phyloP scores from a whole-genome alignment of 2,888 invertebrate species.

The Sipha maydis region DNA sequence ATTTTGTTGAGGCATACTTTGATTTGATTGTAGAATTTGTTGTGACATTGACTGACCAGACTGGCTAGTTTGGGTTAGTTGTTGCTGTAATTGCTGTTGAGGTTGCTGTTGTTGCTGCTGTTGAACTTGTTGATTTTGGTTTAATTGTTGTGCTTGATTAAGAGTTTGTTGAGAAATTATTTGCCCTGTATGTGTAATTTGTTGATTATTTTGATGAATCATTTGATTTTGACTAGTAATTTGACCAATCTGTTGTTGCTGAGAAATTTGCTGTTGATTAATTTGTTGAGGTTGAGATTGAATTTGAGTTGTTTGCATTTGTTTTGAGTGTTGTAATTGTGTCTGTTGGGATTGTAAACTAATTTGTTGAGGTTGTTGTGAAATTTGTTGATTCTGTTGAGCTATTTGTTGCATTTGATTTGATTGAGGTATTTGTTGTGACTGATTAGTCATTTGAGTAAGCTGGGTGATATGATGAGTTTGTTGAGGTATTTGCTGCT shows the following conservation, averaged over 20 bases:
- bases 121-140: slow-evolving; percentile 64
- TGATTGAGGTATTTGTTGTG: slow-evolving; percentile 65
- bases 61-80: slow-evolving; percentile 60
- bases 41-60: slow-evolving; percentile 66
- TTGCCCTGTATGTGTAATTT: slow-evolving; percentile 62
- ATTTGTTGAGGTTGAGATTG: slow-evolving; percentile 64
- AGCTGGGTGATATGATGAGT: slow-evolving; percentile 67
- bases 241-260: slow-evolving; percentile 68
- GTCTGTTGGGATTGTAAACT: slow-evolving; percentile 71
- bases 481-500: slow-evolving; percentile 67
- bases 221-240: slow-evolving; percentile 63
- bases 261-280: slow-evolving; percentile 63
- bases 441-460: slow-evolving; percentile 66
- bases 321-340: slow-evolving; percentile 67
- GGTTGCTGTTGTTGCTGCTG: slow-evolving; percentile 67
- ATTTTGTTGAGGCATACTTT: slow-evolving; percentile 68
- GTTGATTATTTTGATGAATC: slow-evolving; percentile 64
- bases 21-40: slow-evolving; percentile 70
- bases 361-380: slow-evolving; percentile 66
- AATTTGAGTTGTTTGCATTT: slow-evolving; percentile 65
- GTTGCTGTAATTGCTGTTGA: slow-evolving; percentile 71
- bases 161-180: slow-evolving; percentile 54
- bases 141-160: slow-evolving; percentile 51
- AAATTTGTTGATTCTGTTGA: slow-evolving; percentile 70
- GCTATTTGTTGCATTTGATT: slow-evolving; percentile 70